A percentile compares a stretch with the other conserved stretches of the same genome.
phyloP scores from a whole-genome alignment of 2,113 vertebrate species.

The Ciconia maguari region DNA sequence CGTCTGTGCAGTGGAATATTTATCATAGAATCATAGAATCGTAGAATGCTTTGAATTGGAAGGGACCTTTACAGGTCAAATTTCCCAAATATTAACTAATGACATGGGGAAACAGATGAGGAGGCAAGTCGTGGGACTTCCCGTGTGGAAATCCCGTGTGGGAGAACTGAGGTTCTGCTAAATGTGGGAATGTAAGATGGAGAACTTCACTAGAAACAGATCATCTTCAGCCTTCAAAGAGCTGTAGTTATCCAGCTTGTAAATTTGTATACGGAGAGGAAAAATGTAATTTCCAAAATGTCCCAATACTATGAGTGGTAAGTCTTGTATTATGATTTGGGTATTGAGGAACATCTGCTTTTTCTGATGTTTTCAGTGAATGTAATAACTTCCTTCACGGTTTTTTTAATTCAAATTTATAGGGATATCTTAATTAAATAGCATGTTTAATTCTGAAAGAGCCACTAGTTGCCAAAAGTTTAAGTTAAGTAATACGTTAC shows the following conservation, averaged over 20 bases:
- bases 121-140: neutral
- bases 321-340: neutral
- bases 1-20: neutral
- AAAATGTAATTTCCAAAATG: neutral
- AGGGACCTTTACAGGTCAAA: too few species aligned
- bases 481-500: neutral
- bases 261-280: neutral
- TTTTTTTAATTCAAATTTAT: neutral
- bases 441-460: neutral
- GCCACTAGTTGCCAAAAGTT: neutral
- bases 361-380: neutral
- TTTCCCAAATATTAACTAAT: neutral
- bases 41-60: too few species aligned
- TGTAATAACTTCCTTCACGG: neutral
- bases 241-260: neutral
- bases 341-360: neutral
- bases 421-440: neutral
- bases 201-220: neutral
- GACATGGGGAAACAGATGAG: neutral
- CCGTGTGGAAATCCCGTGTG: neutral
- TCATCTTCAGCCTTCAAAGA: neutral
- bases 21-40: too few species aligned
- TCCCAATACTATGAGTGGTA: neutral
- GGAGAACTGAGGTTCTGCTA: neutral
- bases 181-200: neutral